Percentiles rank a stretch among this genome's conserved stretches.
These are phyloP conservation scores for Takifugu bimaculatus DNA, from an alignment of 2,113 vertebrate species.

Conservation along the genomic window DNA sequence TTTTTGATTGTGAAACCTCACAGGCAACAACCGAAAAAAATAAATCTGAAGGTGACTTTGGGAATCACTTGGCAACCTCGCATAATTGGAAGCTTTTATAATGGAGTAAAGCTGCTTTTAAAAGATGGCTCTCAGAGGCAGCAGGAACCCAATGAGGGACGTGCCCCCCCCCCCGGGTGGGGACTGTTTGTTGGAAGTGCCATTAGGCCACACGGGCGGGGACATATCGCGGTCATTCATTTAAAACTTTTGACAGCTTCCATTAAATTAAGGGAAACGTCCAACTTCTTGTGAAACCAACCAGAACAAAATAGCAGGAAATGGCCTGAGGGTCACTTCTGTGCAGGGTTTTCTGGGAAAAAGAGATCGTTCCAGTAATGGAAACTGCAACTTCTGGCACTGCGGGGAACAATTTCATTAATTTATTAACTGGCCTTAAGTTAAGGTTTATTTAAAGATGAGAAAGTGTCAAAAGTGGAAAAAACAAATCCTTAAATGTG, in stretches of 20 bases:
- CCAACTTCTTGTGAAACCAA: slow-evolving; percentile 31
- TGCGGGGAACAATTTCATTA: slow-evolving; percentile 1
- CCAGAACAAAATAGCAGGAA: slow-evolving; percentile 43
- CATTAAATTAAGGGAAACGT: slow-evolving; percentile 51
- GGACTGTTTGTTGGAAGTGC: slow-evolving; percentile 52
- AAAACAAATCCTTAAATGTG: too few species aligned
- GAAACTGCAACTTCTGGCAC: slow-evolving; percentile 5
- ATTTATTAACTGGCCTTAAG: slow-evolving; percentile 8
- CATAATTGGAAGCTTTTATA: slow-evolving; percentile 66
- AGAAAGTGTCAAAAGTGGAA: neutral
- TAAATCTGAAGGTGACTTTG: slow-evolving; percentile 69
- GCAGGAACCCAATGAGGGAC: slow-evolving; percentile 42
- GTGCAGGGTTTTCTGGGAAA: slow-evolving; percentile 27
- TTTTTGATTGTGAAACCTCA: slow-evolving; percentile 36
- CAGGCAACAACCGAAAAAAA: slow-evolving; percentile 37
- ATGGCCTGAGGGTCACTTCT: slow-evolving; percentile 20
- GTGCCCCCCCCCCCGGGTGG: slow-evolving; percentile 42
- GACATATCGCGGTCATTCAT: slow-evolving; percentile 43
- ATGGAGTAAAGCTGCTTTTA: slow-evolving; percentile 49
- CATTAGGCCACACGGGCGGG: slow-evolving; percentile 43
- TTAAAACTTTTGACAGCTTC: slow-evolving; percentile 43
- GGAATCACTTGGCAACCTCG: slow-evolving; percentile 64
- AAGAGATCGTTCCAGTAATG: slow-evolving; percentile 34
- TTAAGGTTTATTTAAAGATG: neutral
- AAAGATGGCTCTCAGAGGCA: slow-evolving; percentile 46